Evolutionary conservation across 2,888 invertebrate species (phyloP), one percentile per base, ranked within the genome.

Genomic region (Lasioglossum vierecki): DNA sequence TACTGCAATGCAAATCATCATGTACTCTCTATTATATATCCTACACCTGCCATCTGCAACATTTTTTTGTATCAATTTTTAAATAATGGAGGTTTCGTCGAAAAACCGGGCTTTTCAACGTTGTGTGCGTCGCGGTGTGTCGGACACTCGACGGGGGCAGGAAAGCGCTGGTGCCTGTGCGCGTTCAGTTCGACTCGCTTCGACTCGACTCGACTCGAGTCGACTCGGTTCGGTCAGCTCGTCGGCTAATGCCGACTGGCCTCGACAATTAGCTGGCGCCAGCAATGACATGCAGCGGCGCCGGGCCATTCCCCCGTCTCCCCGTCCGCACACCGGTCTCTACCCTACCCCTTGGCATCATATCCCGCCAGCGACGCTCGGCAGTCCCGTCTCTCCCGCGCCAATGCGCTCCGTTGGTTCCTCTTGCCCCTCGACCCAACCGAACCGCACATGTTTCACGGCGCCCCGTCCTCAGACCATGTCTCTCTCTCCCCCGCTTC

Each of bases 181-280:
- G 79, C 72, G 73, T 41, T 53, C 70, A 22, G 41, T 39, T 39
- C 41, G n/a, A 70, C 22, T 41, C 39, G 39, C 26, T 39, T 73
- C 84, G 63, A 26, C 11, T 60, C 60, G 63, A 26, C 11, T 60
- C 60, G n/a, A 26, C 3, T 84, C 84, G 60, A 26, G 11, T 60
- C 60, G 9, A n/a, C 84, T 90, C 86, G 88, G 91, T 89, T 92
- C 92, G 92, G 92, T 91, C 90, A 90, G 91, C 89, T 89, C 89
- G 89, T 91, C 92, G 92, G 92, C 88, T 92, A 91, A 92, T 92
- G 92, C 93, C 92, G 93, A 93, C 93, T 94, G 93, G 94, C 94
- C 94, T 94, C 94, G 93, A 94, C 94, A 94, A 94, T 93, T 94
- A 94, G 94, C 94, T 94, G 94, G 94, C 94, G 93, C 93, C 93